phyloP scores from a whole-genome alignment of 2,113 vertebrate genomes.

The Ptilorrhoa leucosticta region DNA sequence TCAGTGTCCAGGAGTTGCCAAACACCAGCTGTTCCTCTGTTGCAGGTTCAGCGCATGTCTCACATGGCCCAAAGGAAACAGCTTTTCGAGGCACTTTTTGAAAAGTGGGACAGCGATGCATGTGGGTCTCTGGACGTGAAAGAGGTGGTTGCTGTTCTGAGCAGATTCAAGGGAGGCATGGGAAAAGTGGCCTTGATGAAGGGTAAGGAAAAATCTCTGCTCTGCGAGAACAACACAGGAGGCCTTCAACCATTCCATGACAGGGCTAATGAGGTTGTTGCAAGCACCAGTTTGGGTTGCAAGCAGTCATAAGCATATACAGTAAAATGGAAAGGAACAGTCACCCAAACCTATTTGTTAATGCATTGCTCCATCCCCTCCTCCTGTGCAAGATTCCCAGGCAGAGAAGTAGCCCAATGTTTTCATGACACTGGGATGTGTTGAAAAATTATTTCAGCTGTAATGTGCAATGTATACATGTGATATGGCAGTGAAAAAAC shows the following conservation, averaged over 20 bases:
- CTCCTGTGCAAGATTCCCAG: neutral
- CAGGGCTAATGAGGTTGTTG: neutral
- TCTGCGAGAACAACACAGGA: neutral
- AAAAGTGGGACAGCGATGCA: conserved; percentile 73
- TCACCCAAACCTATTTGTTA: neutral
- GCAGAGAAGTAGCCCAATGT: neutral
- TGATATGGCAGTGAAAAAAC: neutral
- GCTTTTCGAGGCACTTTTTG: conserved; percentile 72
- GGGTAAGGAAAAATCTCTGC: conserved; percentile 58
- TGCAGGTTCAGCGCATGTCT: conserved; percentile 34
- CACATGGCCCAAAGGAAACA: neutral
- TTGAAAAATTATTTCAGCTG: neutral
- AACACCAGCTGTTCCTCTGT: neutral
- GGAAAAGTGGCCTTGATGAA: conserved; percentile 65
- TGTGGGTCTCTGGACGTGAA: conserved; percentile 69
- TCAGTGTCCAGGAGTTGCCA: neutral
- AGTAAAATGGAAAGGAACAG: neutral
- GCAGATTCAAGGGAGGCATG: conserved; percentile 67
- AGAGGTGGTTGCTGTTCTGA: conserved; percentile 65
- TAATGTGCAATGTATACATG: neutral
- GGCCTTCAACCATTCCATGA: neutral
- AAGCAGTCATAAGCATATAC: neutral
- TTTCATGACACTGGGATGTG: neutral
- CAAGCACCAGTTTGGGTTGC: neutral
- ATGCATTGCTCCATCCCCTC: neutral